Evolutionary conservation across 2,888 invertebrate genomes (phyloP).

Genomic region (Leptinotarsa juncta): DNA sequence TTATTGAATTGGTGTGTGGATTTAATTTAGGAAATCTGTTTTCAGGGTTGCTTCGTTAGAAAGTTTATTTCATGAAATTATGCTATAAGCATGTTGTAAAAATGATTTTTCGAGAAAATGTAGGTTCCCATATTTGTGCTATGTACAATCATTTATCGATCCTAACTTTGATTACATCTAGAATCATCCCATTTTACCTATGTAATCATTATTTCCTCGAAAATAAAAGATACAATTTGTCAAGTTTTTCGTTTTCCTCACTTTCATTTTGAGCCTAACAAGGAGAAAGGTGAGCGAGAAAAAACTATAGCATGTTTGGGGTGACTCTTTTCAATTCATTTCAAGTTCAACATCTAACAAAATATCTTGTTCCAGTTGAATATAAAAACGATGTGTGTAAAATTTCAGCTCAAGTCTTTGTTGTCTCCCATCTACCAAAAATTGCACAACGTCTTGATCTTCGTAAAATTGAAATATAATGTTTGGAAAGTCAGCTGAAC

Average conservation of each 20-base stretch:
- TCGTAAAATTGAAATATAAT: no score
- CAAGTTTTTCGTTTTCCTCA: conserved; percentile 39
- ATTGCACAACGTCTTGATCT: no score
- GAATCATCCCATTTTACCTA: conserved; percentile 46
- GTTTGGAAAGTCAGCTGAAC: no score
- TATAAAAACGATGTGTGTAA: no score
- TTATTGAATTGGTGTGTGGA: neutral
- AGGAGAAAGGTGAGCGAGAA: conserved; percentile 32
- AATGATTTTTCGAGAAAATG: conserved; percentile 38
- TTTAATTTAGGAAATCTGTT: neutral
- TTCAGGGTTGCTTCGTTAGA: conserved; percentile 21
- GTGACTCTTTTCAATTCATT: conserved; percentile 8
- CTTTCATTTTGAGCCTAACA: conserved; percentile 22
- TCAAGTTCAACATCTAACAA: neutral
- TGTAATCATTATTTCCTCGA: conserved; percentile 55
- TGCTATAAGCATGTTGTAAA: conserved; percentile 39
- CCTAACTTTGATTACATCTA: conserved; percentile 47
- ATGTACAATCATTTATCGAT: conserved; percentile 60
- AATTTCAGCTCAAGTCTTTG: no score
- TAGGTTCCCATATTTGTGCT: conserved; percentile 52
- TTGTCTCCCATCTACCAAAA: no score
- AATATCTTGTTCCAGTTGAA: no score
- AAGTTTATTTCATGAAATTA: conserved; percentile 37
- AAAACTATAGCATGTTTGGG: neutral
- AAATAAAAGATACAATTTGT: conserved; percentile 62